phyloP scores from a whole-genome alignment of 1,140 invertebrate species.

The Drosophila bocqueti region DNA sequence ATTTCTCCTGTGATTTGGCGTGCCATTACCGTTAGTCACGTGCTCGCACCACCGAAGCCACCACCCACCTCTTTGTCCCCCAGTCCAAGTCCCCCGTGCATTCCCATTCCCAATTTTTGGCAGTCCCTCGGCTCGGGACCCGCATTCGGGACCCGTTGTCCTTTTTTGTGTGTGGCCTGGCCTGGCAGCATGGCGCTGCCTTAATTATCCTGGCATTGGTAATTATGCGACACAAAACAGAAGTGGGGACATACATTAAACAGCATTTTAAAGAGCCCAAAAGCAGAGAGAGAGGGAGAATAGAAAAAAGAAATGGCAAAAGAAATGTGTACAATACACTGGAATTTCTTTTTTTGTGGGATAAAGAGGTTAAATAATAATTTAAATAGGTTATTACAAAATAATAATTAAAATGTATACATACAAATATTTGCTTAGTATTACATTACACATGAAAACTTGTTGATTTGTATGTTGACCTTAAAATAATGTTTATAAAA shows the following conservation, averaged over 20 bases:
- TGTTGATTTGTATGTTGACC: no score
- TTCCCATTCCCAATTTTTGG: conserved; percentile 7
- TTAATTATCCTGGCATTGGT: conserved; percentile 60
- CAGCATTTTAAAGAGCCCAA: conserved; percentile 39
- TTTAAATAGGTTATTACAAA: not conserved
- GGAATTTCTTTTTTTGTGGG: not conserved
- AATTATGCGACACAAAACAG: conserved; percentile 64
- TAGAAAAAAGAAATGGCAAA: conserved; percentile 2
- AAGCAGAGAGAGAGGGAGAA: not conserved
- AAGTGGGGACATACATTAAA: conserved; percentile 48
- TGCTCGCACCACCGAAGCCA: conserved; percentile 40
- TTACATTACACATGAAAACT: no score
- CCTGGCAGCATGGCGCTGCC: conserved; percentile 36
- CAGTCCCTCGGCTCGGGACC: conserved; percentile 43
- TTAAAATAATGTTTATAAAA: no score
- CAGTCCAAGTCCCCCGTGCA: conserved; percentile 2
- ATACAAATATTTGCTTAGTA: no score
- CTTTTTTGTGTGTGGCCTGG: conserved; percentile 38
- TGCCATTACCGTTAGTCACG: conserved; percentile 54
- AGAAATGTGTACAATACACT: not conserved
- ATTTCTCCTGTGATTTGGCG: conserved; percentile 55
- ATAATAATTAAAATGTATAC: no score
- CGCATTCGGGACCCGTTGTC: conserved; percentile 56
- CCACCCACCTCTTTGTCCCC: not conserved
- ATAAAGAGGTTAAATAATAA: not conserved